A percentile compares a stretch with the other conserved stretches of the same genome.
These are phyloP conservation scores for Drosophila persimilis DNA, from an alignment of 1,140 invertebrate genomes.

Conservation along the genomic window DNA sequence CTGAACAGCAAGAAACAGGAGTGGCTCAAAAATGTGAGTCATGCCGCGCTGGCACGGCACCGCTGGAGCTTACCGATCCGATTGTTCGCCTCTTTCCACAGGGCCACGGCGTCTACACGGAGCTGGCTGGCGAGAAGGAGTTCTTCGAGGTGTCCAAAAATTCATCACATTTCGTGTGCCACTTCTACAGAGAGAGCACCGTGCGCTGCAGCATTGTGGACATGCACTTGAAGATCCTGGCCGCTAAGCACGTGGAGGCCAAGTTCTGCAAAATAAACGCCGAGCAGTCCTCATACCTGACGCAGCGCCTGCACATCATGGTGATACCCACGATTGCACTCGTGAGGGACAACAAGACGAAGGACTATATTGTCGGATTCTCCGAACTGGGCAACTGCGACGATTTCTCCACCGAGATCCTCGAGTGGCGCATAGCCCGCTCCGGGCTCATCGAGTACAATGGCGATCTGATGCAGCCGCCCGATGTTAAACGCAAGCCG, in stretches of 20 bases:
- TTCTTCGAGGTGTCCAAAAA: slow-evolving; percentile 97
- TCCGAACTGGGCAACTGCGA: slow-evolving; percentile 96
- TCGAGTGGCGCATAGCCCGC: slow-evolving; percentile 96
- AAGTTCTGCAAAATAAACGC: slow-evolving; percentile 96
- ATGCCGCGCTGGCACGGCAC: too few relatives aligned
- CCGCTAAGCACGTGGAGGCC: slow-evolving; percentile 94
- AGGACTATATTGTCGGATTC: slow-evolving; percentile 97
- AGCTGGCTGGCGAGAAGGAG: slow-evolving; percentile 95
- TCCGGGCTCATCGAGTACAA: slow-evolving; percentile 91
- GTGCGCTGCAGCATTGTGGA: slow-evolving; percentile 96
- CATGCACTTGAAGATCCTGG: slow-evolving; percentile 94
- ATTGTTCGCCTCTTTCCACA: not conserved
- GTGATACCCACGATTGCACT: slow-evolving; percentile 95
- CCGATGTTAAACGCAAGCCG: slow-evolving; percentile 85
- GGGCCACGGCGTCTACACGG: slow-evolving; percentile 96
- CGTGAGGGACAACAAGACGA: slow-evolving; percentile 92
- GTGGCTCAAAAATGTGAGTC: slow-evolving; percentile 88
- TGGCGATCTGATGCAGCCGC: slow-evolving; percentile 90
- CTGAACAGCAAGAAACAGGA: slow-evolving; percentile 89
- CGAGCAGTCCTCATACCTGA: slow-evolving; percentile 94
- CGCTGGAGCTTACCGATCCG: too few relatives aligned
- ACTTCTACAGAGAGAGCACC: slow-evolving; percentile 93
- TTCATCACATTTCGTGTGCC: slow-evolving; percentile 95
- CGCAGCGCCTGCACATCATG: slow-evolving; percentile 93
- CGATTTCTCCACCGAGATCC: slow-evolving; percentile 96